phyloP scores from a whole-genome alignment of 2,113 vertebrate genomes.

The Nasalis larvatus region DNA sequence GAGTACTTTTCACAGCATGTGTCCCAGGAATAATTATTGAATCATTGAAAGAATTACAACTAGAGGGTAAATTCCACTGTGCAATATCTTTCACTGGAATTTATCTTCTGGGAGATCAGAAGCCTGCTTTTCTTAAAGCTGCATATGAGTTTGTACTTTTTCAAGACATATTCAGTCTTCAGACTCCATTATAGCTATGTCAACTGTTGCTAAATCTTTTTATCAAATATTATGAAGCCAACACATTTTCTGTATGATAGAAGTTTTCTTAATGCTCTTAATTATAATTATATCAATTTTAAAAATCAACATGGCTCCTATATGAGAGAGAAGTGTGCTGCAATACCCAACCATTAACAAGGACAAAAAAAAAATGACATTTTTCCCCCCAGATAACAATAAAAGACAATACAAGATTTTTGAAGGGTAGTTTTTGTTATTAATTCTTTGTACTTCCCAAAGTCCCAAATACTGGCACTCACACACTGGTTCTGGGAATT shows the following conservation, averaged over 20 bases:
- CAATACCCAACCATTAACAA: not conserved
- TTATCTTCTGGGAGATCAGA: not conserved
- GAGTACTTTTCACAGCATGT: conserved; percentile 1
- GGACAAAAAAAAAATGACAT: not conserved
- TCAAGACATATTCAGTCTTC: not conserved
- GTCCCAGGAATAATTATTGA: conserved; percentile 18
- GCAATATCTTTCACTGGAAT: not conserved
- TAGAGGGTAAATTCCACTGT: not conserved
- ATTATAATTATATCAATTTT: not conserved
- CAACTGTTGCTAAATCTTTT: not conserved
- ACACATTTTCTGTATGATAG: not conserved
- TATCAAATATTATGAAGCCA: not conserved
- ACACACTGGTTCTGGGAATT: not conserved
- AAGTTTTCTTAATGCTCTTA: not conserved
- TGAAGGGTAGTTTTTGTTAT: not conserved
- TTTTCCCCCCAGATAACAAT: not conserved
- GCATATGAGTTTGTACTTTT: not conserved
- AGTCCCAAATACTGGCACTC: not conserved
- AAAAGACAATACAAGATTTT: not conserved
- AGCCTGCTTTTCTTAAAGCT: not conserved
- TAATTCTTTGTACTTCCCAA: not conserved
- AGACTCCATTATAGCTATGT: not conserved
- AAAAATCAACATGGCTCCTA: not conserved
- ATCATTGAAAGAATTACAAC: conserved; percentile 29
- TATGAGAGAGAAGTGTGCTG: not conserved